Evolutionary conservation across 1,140 invertebrate genomes (phyloP), one percentile per base, ranked within the genome.

Genomic region (Drosophila pallidifrons): DNA sequence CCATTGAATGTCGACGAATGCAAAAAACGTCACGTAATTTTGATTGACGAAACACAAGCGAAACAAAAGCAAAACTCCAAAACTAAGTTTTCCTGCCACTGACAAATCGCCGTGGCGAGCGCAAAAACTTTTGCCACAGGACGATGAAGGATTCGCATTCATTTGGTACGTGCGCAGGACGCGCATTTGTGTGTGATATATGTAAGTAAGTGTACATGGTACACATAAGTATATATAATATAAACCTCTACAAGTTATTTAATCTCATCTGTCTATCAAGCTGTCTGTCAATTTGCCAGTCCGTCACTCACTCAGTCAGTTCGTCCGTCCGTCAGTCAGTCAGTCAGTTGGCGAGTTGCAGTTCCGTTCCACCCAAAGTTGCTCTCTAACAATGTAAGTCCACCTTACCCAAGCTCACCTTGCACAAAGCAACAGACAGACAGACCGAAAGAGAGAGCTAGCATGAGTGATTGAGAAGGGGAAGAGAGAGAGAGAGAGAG

Each of bases 251-350:
- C 87, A 82, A 91, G 87, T 91, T 91, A 91, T 90, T 90, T 90
- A 90, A 90, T 90, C 87, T 87, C 82, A 86, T 91, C 87, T 90
- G 86, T 87, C 86, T 83, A 86, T 91, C 86, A 90, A 91, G 80
- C 79, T 91, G 87, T 82, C 79, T 87, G 76, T 87, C 86, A 91
- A 90, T 91, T 91, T 90, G 87, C 80, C 86, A 82, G 76, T 74
- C 69, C 76, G 75, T 79, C 71, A 47, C 51, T 79, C 82, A 75
- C 58, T 75, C 77, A 54, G 68, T 61, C 46, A 63, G 45, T 16
- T 25, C 20, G 7, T 38, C 35, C 35, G 35, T 45, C 63, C 28
- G 25, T 63, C 35, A 41, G 58, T 35, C 54, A 60, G 35, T 35
- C 61, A 59, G 28, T 41, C 38, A 49, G 47, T 66, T 41, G 55